Evolutionary conservation across 2,888 invertebrate genomes (phyloP).

Genomic region (Leptinotarsa juncta): DNA sequence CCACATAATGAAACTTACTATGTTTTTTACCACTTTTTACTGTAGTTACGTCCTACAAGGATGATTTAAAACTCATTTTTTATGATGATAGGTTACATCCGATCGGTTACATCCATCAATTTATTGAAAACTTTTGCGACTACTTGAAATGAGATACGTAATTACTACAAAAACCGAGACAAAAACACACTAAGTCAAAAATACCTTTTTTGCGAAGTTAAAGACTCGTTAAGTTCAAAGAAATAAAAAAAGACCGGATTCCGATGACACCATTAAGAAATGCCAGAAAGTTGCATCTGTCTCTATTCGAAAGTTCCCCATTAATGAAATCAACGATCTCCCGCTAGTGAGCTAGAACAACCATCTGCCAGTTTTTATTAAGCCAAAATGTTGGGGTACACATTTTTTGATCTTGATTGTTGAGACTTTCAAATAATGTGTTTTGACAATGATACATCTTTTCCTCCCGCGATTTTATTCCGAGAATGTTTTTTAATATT

Average conservation of each 20-base stretch:
- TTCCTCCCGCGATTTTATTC: not conserved
- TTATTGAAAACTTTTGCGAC: no score
- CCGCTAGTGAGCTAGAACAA: not conserved
- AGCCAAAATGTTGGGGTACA: constrained; percentile 2
- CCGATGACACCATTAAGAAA: not conserved
- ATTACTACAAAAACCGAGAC: no score
- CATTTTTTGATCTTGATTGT: not conserved
- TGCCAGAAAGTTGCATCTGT: not conserved
- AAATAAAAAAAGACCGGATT: not conserved
- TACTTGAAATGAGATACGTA: no score
- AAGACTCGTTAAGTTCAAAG: not conserved
- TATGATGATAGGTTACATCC: no score
- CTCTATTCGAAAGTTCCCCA: constrained; percentile 4
- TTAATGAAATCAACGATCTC: constrained; percentile 2
- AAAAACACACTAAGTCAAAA: no score
- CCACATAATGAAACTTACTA: no score
- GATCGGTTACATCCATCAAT: no score
- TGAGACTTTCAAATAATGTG: constrained; percentile 1
- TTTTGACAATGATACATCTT: not conserved
- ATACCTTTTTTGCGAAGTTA: no score
- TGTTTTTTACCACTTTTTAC: no score
- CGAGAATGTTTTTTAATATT: not conserved
- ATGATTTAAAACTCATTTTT: no score
- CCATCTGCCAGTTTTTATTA: constrained; percentile 14
- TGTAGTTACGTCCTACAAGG: no score